Percentiles rank a stretch among this genome's conserved stretches.
Conservation (phyloP, 2,113 vertebrate species). For the Salvator merianae region DNA sequence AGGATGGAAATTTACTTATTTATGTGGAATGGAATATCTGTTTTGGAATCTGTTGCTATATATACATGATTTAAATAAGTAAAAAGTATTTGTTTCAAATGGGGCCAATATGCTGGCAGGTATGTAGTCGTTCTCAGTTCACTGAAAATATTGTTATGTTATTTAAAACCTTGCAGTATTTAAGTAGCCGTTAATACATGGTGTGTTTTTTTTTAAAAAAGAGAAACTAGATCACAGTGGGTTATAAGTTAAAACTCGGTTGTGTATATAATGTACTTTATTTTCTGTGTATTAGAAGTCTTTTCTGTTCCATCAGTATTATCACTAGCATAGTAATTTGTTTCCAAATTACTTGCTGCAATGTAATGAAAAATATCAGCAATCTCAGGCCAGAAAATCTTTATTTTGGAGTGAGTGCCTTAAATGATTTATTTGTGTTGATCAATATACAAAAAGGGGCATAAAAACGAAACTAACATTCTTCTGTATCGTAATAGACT, state of each 20-base stretch:
- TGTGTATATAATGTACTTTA: constrained; percentile 64
- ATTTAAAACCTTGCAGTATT: constrained; percentile 74
- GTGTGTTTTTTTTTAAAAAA: constrained; percentile 25
- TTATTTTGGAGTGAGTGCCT: constrained; percentile 69
- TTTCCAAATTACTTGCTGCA: constrained; percentile 40
- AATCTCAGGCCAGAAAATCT: constrained; percentile 51
- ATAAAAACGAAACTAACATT: not conserved
- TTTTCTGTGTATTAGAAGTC: constrained; percentile 52
- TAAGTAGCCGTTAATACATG: constrained; percentile 71
- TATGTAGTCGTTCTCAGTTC: constrained; percentile 66
- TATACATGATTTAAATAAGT: constrained; percentile 75
- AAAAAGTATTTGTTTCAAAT: constrained; percentile 72
- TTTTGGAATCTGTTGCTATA: constrained; percentile 66
- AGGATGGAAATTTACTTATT: constrained; percentile 69
- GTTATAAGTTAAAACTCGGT: constrained; percentile 54
- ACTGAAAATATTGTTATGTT: constrained; percentile 73
- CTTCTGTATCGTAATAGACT: constrained; percentile 18
- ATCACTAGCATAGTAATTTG: constrained; percentile 37
- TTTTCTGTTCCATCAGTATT: constrained; percentile 53
- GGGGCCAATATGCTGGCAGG: constrained; percentile 76
- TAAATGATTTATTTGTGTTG: constrained; percentile 39
- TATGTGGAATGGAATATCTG: constrained; percentile 68
- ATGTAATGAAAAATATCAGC: constrained; percentile 50
- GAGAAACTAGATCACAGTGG: constrained; percentile 57
- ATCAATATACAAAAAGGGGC: not conserved